Evolutionary conservation across 2,113 vertebrate species (phyloP).

Genomic region (Poeciliopsis prolifica): DNA sequence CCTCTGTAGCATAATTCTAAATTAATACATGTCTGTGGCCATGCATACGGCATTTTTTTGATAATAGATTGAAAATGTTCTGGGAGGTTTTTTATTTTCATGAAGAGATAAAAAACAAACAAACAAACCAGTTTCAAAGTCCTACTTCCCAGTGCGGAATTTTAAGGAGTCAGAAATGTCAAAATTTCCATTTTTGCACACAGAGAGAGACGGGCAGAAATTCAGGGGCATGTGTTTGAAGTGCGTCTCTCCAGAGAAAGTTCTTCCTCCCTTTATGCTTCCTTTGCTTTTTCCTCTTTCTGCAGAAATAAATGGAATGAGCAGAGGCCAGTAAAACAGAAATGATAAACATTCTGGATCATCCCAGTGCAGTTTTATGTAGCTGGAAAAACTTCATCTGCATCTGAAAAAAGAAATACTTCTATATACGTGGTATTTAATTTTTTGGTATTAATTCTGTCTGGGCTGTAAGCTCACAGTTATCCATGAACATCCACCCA

Average conservation of each 20-base stretch:
- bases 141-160: conserved; percentile 45
- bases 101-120: conserved; percentile 9
- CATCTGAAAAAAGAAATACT: too few relatives aligned
- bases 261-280: conserved; percentile 20
- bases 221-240: conserved; percentile 59
- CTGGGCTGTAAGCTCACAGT: too few relatives aligned
- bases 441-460: too few relatives aligned
- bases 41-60: conserved; percentile 1
- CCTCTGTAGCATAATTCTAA: not conserved
- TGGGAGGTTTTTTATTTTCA: not conserved
- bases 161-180: conserved; percentile 72
- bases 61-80: not conserved
- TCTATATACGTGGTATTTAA: too few relatives aligned
- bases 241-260: conserved; percentile 36
- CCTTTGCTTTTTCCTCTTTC: conserved; percentile 9
- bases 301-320: conserved; percentile 27
- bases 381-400: not conserved
- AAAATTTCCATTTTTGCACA: conserved; percentile 77
- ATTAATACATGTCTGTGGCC: not conserved
- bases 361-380: not conserved
- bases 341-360: conserved; percentile 15
- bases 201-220: conserved; percentile 41
- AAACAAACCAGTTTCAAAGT: conserved; percentile 29
- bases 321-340: conserved; percentile 10
- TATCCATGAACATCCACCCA: too few relatives aligned